Percentiles rank a stretch among this genome's conserved stretches.
phyloP scores from a whole-genome alignment of 2,797 vertebrate species.

The Sebastes trivittatus region DNA sequence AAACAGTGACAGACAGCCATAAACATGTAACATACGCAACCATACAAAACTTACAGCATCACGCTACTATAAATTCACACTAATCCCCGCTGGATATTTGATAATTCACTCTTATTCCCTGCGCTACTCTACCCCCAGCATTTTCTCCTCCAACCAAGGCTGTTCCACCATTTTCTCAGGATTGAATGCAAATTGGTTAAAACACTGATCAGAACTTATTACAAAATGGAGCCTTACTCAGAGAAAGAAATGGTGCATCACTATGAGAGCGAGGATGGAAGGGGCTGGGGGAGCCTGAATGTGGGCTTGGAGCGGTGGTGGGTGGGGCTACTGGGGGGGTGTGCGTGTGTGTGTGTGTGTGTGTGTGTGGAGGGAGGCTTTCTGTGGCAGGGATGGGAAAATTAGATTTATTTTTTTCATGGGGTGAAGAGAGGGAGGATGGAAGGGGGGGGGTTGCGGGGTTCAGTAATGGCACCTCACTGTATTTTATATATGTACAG shows the following conservation, averaged over 20 bases:
- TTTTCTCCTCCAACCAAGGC: conserved; percentile 69
- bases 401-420: conserved; percentile 84
- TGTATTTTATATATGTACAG: conserved; percentile 67
- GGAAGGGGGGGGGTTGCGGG: conserved; percentile 45
- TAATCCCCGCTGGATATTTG: conserved; percentile 56
- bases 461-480: conserved; percentile 74
- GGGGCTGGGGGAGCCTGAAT: conserved; percentile 65
- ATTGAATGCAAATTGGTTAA: conserved; percentile 84
- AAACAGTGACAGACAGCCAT: conserved; percentile 25
- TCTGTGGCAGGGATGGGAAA: conserved; percentile 83
- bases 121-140: conserved; percentile 34
- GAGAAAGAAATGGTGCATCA: conserved; percentile 79
- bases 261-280: conserved; percentile 73
- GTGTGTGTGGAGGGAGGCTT: conserved; percentile 60
- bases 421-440: conserved; percentile 65
- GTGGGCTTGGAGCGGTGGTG: conserved; percentile 58
- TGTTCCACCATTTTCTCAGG: conserved; percentile 85
- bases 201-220: conserved; percentile 85
- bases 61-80: conserved; percentile 14
- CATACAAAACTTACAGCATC: conserved; percentile 12
- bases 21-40: conserved; percentile 6
- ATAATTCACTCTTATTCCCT: conserved; percentile 67
- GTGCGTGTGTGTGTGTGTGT: conserved; percentile 38
- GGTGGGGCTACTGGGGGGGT: conserved; percentile 64
- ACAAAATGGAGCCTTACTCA: conserved; percentile 89